Evolutionary conservation across 2,888 invertebrate genomes (phyloP).

Genomic region (Yponomeuta cagnagella): DNA sequence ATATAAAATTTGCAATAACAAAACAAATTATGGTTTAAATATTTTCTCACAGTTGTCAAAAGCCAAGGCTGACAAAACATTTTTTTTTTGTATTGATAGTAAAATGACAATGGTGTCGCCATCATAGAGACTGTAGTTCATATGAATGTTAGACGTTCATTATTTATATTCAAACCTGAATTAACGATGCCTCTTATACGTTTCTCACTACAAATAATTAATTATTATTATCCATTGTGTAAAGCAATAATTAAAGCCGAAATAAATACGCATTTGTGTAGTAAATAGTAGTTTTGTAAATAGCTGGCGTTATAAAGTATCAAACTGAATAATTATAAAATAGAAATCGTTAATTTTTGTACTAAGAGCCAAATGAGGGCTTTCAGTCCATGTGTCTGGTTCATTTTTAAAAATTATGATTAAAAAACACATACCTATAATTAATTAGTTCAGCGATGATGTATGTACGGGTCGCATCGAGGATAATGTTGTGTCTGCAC

Average conservation of each 20-base stretch:
- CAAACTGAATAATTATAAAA: constrained; percentile 5
- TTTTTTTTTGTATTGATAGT: constrained; percentile 21
- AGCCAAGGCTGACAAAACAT: constrained; percentile 16
- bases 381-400: constrained; percentile 19
- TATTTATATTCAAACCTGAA: constrained; percentile 14
- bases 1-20: no score
- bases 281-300: constrained; percentile 20
- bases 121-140: constrained; percentile 65
- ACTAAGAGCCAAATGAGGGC: constrained; percentile 8
- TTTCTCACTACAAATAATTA: no score
- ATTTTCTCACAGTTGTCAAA: no score
- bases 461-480: constrained; percentile 25
- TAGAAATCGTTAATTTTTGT: constrained; percentile 12
- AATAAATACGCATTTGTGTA: constrained; percentile 8
- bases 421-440: neutral
- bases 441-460: constrained; percentile 16
- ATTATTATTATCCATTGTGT: no score
- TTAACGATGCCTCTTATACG: no score
- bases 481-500: constrained; percentile 34
- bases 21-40: no score
- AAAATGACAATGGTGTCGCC: constrained; percentile 41
- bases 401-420: constrained; percentile 6
- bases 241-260: no score
- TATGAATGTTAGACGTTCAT: constrained; percentile 67
- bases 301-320: constrained; percentile 14